Percentiles rank a stretch among this genome's conserved stretches.
phyloP scores from a whole-genome alignment of 2,888 invertebrate genomes.

The Zhengitettix transpicula region DNA sequence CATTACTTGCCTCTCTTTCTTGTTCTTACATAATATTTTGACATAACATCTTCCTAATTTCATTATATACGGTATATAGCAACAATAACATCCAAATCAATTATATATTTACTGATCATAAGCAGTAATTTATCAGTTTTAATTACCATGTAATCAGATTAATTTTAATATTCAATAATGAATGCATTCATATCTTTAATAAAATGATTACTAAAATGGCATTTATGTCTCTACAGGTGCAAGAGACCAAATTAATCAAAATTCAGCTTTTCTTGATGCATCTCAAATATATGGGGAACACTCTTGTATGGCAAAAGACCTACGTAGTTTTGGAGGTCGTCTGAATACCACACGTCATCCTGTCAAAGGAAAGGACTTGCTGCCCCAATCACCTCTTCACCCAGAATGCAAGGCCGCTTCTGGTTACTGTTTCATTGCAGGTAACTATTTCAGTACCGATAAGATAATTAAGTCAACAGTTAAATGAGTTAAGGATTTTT shows the following conservation, averaged over 20 bases:
- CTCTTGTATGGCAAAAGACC: constrained; percentile 54
- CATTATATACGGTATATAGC: too few relatives aligned
- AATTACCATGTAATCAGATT: too few relatives aligned
- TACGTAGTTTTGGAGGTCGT: constrained; percentile 62
- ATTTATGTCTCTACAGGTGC: constrained; percentile 36
- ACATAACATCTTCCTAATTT: too few relatives aligned
- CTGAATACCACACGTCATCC: constrained; percentile 67
- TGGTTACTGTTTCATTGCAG: constrained; percentile 75
- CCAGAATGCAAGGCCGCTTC: constrained; percentile 79
- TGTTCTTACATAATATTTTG: too few relatives aligned
- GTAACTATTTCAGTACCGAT: constrained; percentile 21
- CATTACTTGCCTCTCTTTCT: too few relatives aligned
- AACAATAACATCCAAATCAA: too few relatives aligned
- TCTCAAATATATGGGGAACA: constrained; percentile 86
- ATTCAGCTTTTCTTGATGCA: constrained; percentile 75
- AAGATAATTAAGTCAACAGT: background rate
- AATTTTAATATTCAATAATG: too few relatives aligned
- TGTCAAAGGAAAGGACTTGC: constrained; percentile 50
- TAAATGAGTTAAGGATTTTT: background rate
- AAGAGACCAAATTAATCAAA: constrained; percentile 86
- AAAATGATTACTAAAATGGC: too few relatives aligned
- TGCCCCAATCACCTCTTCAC: constrained; percentile 61
- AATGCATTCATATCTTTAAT: background rate
- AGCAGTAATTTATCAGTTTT: too few relatives aligned
- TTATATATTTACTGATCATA: too few relatives aligned